Conservation (phyloP, 2,797 vertebrate genomes). For the Phoeniculus purpureus region DNA sequence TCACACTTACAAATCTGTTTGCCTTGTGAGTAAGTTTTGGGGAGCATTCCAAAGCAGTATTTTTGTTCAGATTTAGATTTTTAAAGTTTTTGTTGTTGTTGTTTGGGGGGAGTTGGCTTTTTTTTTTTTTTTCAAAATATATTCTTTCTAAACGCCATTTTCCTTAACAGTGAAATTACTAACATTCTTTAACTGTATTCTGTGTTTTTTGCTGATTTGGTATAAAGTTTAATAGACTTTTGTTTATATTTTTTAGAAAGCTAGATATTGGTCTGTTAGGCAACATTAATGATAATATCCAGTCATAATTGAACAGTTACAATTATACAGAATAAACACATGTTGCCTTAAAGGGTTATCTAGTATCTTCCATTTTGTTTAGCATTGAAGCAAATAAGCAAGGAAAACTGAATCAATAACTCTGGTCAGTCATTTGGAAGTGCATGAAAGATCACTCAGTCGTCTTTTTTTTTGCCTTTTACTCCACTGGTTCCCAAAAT, state of each 20-base stretch:
- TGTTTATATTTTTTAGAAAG: constrained; percentile 79
- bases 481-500: constrained; percentile 80
- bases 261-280: constrained; percentile 82
- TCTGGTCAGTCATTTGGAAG: constrained; percentile 82
- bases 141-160: constrained; percentile 78
- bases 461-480: constrained; percentile 73
- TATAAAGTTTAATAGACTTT: constrained; percentile 77
- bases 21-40: constrained; percentile 80
- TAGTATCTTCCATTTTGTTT: constrained; percentile 86
- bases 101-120: background rate
- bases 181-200: constrained; percentile 78
- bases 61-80: constrained; percentile 78
- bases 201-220: constrained; percentile 78
- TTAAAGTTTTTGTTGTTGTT: constrained; percentile 46
- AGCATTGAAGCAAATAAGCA: constrained; percentile 81
- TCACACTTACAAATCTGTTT: constrained; percentile 79
- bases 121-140: constrained; percentile 49
- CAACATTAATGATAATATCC: constrained; percentile 79
- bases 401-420: constrained; percentile 77
- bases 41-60: constrained; percentile 83
- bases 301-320: constrained; percentile 80
- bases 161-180: constrained; percentile 79
- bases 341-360: constrained; percentile 99
- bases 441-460: constrained; percentile 89
- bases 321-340: constrained; percentile 94